Conservation (phyloP, 1,140 invertebrate genomes). For the Macrotrachela quadricornifera region DNA sequence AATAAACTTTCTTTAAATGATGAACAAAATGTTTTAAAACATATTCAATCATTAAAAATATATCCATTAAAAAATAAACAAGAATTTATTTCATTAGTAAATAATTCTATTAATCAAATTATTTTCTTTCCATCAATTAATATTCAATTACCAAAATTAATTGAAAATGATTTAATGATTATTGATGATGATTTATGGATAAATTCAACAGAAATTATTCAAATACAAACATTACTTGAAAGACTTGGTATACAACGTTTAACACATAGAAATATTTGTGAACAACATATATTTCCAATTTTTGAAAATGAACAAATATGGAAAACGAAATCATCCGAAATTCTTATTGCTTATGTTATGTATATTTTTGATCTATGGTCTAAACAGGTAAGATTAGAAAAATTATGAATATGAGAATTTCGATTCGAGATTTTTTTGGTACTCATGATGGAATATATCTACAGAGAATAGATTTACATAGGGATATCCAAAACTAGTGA, state of each 20-base stretch:
- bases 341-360: not conserved
- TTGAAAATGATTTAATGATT: not conserved
- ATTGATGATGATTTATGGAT: not conserved
- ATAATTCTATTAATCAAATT: not conserved
- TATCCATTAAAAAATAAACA: not conserved
- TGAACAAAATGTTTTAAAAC: conserved; percentile 2
- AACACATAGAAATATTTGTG: not conserved
- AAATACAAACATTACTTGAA: not conserved
- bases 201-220: not conserved
- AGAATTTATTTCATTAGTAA: not conserved
- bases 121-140: not conserved
- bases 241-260: not conserved
- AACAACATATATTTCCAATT: not conserved
- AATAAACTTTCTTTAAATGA: conserved; percentile 10
- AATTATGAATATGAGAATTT: too few species aligned
- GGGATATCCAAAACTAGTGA: too few species aligned
- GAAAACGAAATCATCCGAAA: not conserved
- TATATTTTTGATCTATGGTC: not conserved
- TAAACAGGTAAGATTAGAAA: not conserved
- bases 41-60: not conserved
- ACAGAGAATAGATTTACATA: too few species aligned
- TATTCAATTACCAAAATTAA: not conserved
- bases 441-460: too few species aligned
- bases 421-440: too few species aligned
- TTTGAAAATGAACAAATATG: not conserved